These are phyloP conservation scores for Gallinago media DNA, from an alignment of 2,113 vertebrate genomes.

Conservation along the genomic window DNA sequence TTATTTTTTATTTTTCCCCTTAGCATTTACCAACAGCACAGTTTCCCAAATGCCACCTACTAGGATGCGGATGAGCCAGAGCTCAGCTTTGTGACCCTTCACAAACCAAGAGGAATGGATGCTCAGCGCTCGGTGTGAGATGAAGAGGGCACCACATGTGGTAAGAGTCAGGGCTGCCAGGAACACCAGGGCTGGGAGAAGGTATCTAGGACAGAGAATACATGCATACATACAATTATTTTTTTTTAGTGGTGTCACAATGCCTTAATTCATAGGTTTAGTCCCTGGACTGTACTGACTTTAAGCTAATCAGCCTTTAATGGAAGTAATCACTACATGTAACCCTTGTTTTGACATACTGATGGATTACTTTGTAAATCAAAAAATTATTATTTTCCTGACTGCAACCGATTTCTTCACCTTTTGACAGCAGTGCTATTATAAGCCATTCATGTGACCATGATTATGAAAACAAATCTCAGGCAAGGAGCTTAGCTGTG, in stretches of 20 bases:
- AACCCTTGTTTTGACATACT: not conserved
- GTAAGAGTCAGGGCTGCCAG: conserved; percentile 75
- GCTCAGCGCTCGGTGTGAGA: conserved; percentile 77
- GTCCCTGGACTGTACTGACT: not conserved
- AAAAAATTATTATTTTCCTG: not conserved
- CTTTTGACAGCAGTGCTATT: not conserved
- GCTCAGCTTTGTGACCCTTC: conserved; percentile 76
- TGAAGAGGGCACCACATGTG: conserved; percentile 71
- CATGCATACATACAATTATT: not conserved
- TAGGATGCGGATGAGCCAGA: conserved; percentile 79
- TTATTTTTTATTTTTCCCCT: not conserved
- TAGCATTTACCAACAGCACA: not conserved
- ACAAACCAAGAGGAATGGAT: conserved; percentile 76
- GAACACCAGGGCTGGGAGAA: conserved; percentile 78
- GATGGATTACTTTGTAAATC: not conserved
- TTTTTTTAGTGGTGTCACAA: not conserved
- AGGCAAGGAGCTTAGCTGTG: not conserved
- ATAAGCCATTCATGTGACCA: not conserved
- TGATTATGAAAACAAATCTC: not conserved
- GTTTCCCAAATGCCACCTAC: conserved; percentile 62
- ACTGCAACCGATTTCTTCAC: conserved; percentile 21
- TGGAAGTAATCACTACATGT: not conserved
- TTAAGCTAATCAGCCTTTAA: not conserved
- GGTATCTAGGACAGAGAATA: conserved; percentile 66
- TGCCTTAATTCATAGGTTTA: not conserved